These are phyloP conservation scores for Neomonachus schauinslandi DNA, from an alignment of 2,113 vertebrate species.

Conservation along the genomic window DNA sequence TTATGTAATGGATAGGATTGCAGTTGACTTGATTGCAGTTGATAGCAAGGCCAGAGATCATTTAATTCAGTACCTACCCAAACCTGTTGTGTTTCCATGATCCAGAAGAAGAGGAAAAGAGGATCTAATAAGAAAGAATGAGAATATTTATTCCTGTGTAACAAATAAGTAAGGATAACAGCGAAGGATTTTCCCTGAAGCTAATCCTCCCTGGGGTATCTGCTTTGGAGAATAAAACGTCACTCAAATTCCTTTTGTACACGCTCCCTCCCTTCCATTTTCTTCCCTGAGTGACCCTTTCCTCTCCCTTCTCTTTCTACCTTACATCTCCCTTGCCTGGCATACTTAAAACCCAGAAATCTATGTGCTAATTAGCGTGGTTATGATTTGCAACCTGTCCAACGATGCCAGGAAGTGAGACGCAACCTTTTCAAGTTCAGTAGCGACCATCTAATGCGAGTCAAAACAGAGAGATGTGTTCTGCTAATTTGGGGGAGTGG, in stretches of 20 bases:
- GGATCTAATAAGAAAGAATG: neutral
- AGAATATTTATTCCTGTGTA: neutral
- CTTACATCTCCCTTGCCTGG: neutral
- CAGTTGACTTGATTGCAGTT: neutral
- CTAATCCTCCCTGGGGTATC: neutral
- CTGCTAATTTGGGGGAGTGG: constrained; percentile 57
- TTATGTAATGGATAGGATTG: constrained; percentile 40
- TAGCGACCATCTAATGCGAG: constrained; percentile 71
- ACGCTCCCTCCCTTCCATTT: neutral
- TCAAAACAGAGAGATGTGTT: constrained; percentile 78
- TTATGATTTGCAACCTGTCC: constrained; percentile 83
- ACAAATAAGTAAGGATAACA: neutral
- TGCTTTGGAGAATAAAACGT: constrained; percentile 33
- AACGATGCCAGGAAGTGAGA: constrained; percentile 76
- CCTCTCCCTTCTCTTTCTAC: accelerated
- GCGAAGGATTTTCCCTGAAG: constrained; percentile 48
- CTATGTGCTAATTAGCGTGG: constrained; percentile 78
- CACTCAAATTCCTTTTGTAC: constrained; percentile 27
- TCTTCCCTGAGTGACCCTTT: neutral
- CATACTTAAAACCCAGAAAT: constrained; percentile 70
- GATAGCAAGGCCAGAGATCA: neutral
- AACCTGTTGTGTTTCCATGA: constrained; percentile 50
- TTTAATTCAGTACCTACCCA: neutral
- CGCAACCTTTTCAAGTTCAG: constrained; percentile 74
- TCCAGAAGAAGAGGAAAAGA: constrained; percentile 29